Evolutionary conservation across 37 sponge, comb jelly and placozoan species (phyloP), one percentile per base, ranked within the genome.

Genomic region (Ephydatia muelleri): DNA sequence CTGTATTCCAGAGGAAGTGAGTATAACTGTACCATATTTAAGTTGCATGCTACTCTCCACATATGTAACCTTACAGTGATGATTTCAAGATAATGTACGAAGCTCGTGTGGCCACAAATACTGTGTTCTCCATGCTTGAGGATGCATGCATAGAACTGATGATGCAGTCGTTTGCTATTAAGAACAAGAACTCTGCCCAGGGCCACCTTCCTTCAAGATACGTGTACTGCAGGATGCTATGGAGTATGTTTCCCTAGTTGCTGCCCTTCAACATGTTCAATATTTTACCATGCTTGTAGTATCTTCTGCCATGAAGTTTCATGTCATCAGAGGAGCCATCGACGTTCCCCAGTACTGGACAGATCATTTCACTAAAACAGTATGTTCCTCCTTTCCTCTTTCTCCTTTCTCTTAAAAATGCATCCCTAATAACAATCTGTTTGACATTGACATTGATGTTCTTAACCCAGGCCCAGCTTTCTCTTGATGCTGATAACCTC

Each of bases 101-200:
- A 19, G 32, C 78, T 12, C 19, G 79, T 69, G 57, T 69, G 29
- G 70, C 35, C 34, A 81, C 13, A 31, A 65, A 36, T 0, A 75
- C 82, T 57, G 86, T 90, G 38, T 90, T 90, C 82, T 29, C 27
- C 28, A 30, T 90, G 33, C 34, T 90, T 36, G 82, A 85, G 72
- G 48, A 72, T n/a, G 90, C 90, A 33, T 90, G 86, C 57, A 49
- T 80, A 21, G 78, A 77, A 6, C 31, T 90, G 65, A 49, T 71
- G 40, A 64, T 75, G 38, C 35, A 85, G 26, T 90, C 90, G 3
- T 48, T 49, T 35, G 67, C 75, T 6, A 28, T 76, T 30, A 77
- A 65, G 27, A 28, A 48, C 12, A 34, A 28, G 22, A 23, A 0
- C 16, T 28, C 35, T 69, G 66, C 34, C 38, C 8, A 49, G 5